Evolutionary conservation across 2,113 vertebrate species (phyloP).

Genomic region (Origma solitaria): DNA sequence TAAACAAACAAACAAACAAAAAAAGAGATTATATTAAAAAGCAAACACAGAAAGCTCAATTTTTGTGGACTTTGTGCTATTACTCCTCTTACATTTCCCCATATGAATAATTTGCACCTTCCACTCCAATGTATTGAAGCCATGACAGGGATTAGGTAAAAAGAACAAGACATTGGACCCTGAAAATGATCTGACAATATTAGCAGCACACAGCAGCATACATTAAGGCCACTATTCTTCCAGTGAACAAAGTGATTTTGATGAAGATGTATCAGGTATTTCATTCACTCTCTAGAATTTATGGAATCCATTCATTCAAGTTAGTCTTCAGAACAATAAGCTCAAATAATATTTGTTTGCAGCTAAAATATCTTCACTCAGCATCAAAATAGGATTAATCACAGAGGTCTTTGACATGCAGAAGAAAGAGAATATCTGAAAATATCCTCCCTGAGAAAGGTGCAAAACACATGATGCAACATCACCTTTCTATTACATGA

Average conservation of each 20-base stretch:
- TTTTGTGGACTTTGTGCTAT: not conserved
- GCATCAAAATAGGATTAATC: not conserved
- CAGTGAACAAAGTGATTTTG: not conserved
- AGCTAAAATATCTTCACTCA: not conserved
- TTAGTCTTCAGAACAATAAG: not conserved
- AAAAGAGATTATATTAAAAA: not conserved
- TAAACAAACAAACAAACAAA: not conserved
- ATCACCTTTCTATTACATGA: not conserved
- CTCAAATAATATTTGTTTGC: not conserved
- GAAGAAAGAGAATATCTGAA: not conserved
- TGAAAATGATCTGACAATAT: not conserved
- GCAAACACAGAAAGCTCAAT: fast-evolving
- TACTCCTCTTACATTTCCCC: not conserved
- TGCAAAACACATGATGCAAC: not conserved
- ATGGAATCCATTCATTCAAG: not conserved
- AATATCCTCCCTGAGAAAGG: not conserved
- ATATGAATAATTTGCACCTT: not conserved
- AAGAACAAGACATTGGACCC: not conserved
- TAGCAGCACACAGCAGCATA: not conserved
- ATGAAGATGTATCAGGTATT: not conserved
- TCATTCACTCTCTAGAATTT: not conserved
- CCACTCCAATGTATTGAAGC: not conserved
- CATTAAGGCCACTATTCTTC: not conserved
- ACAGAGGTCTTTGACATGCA: not conserved
- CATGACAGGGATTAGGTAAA: not conserved